Evolutionary conservation across 2,113 vertebrate genomes (phyloP).

Genomic region (Catharus minimus): DNA sequence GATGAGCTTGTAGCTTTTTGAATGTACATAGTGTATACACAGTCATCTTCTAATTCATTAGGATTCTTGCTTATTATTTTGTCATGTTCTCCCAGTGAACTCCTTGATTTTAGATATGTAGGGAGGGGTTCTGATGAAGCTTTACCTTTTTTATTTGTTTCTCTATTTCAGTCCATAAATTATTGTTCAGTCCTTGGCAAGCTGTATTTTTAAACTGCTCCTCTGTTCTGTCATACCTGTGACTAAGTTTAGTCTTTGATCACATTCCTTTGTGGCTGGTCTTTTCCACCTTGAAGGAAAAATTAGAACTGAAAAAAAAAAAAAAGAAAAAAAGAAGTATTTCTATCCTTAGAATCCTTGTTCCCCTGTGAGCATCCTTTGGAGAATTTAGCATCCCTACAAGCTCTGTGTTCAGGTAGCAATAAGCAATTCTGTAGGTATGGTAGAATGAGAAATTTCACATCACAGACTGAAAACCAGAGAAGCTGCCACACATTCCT

Average conservation of each 20-base stretch:
- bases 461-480: not conserved
- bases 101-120: not conserved
- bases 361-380: not conserved
- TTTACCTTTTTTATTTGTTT: not conserved
- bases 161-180: not conserved
- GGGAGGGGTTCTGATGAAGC: not conserved
- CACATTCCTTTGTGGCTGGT: not conserved
- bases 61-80: not conserved
- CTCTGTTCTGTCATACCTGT: not conserved
- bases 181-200: not conserved
- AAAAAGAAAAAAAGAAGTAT: not conserved
- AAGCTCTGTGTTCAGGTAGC: not conserved
- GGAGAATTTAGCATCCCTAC: not conserved
- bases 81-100: not conserved
- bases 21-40: not conserved
- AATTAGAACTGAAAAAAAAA: not conserved
- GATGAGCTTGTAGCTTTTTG: not conserved
- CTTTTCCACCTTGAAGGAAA: not conserved
- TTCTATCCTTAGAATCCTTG: not conserved
- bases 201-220: not conserved
- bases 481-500: not conserved
- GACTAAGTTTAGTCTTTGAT: slow-evolving; percentile 46
- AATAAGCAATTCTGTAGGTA: not conserved
- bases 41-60: not conserved
- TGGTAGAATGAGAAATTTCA: not conserved